Percentiles rank a stretch among this genome's conserved stretches.
These are phyloP conservation scores for Sphaeridia pumilis DNA, from an alignment of 2,888 invertebrate genomes.

Conservation along the genomic window DNA sequence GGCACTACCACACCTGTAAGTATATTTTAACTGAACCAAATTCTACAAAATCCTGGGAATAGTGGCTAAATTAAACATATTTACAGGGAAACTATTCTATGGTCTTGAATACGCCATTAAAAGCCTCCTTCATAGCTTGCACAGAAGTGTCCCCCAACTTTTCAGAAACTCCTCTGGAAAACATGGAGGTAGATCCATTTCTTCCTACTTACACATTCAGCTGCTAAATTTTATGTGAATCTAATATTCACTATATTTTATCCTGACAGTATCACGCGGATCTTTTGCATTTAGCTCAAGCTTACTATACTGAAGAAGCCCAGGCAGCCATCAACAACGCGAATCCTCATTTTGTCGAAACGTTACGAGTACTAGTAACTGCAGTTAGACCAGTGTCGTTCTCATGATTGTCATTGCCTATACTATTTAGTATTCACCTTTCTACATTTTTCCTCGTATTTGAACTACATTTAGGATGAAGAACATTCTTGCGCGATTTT, in stretches of 20 bases:
- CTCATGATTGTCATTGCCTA: constrained; percentile 45
- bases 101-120: constrained; percentile 55
- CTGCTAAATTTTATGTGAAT: background rate
- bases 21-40: background rate
- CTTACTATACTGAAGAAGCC: constrained; percentile 51
- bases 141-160: constrained; percentile 65
- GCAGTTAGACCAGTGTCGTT: constrained; percentile 53
- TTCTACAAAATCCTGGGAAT: background rate
- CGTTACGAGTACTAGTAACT: constrained; percentile 50
- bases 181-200: constrained; percentile 41
- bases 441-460: no score
- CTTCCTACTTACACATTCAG: background rate
- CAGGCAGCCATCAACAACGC: constrained; percentile 47
- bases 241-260: background rate
- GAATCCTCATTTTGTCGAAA: constrained; percentile 49
- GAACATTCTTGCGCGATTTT: no score
- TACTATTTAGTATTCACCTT: no score
- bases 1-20: constrained; percentile 37
- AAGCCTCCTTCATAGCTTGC: constrained; percentile 55
- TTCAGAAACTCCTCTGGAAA: constrained; percentile 45
- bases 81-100: constrained; percentile 41
- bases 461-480: no score
- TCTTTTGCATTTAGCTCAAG: constrained; percentile 55
- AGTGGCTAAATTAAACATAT: background rate
- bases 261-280: constrained; percentile 58